phyloP scores from a whole-genome alignment of 2,113 vertebrate species.

The Cardinalis cardinalis region DNA sequence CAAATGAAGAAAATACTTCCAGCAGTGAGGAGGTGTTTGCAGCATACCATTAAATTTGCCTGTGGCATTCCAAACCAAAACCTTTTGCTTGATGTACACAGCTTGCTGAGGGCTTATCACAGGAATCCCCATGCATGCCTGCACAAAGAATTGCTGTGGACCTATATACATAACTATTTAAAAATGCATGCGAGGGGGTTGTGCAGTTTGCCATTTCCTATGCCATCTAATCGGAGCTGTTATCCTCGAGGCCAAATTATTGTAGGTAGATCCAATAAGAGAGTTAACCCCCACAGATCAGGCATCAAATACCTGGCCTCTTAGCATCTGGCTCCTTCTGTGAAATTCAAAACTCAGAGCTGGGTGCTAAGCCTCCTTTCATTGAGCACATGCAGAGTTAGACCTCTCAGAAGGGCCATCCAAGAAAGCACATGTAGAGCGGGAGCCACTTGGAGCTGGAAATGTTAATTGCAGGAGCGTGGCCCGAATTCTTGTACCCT shows the following conservation, averaged over 20 bases:
- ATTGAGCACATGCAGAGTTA: constrained; percentile 15
- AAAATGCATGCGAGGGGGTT: background rate
- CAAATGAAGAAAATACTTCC: background rate
- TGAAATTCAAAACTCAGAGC: constrained; percentile 39
- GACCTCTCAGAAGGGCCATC: constrained; percentile 44
- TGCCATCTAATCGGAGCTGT: background rate
- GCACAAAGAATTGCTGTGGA: background rate
- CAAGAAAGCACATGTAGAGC: constrained; percentile 18
- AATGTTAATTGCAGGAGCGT: constrained; percentile 55
- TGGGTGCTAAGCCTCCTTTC: constrained; percentile 37
- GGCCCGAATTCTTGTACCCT: constrained; percentile 25
- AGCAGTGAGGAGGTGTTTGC: background rate
- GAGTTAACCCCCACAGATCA: background rate
- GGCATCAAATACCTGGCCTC: constrained; percentile 2
- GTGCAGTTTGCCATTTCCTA: constrained; percentile 3
- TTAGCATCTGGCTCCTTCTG: constrained; percentile 45
- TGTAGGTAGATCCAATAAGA: constrained; percentile 25
- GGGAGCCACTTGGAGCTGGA: constrained; percentile 33
- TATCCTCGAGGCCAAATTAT: background rate
- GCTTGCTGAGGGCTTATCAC: background rate
- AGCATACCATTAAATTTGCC: background rate
- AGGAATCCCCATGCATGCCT: background rate
- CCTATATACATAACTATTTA: background rate
- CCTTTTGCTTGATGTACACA: background rate
- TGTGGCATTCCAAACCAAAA: background rate